Evolutionary conservation across 2,113 vertebrate genomes (phyloP).

Genomic region (Oryzias curvinotus): DNA sequence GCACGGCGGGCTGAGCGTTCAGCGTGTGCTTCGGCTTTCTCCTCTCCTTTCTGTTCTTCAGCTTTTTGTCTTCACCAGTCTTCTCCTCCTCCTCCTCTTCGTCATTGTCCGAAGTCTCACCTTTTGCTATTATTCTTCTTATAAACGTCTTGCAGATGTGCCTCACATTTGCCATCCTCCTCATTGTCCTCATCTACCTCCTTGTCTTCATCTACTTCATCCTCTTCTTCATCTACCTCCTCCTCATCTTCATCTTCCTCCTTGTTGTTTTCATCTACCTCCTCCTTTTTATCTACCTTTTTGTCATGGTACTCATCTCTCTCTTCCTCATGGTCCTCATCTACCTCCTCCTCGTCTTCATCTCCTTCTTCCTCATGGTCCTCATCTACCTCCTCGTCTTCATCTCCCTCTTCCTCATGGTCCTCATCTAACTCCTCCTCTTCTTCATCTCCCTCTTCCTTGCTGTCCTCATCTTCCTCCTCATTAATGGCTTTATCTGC

Average conservation of each 20-base stretch:
- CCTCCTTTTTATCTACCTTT: rapidly evolving
- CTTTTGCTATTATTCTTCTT: too few species aligned
- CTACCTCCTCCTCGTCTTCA: rapidly evolving
- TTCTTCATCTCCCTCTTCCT: rapidly evolving
- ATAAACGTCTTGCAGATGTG: too few species aligned
- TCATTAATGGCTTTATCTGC: neutral
- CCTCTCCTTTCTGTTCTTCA: neutral
- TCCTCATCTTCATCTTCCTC: too few species aligned
- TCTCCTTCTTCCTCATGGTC: rapidly evolving
- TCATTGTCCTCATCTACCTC: too few species aligned
- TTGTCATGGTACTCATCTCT: rapidly evolving
- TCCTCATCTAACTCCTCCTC: neutral
- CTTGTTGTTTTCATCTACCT: neutral
- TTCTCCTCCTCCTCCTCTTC: neutral
- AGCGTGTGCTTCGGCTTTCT: neutral
- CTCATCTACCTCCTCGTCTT: neutral
- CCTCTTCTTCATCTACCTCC: too few species aligned
- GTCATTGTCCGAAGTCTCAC: too few species aligned
- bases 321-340: rapidly evolving
- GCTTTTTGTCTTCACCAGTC: neutral
- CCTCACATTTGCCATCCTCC: too few species aligned
- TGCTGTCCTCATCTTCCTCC: rapidly evolving
- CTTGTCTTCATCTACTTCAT: too few species aligned
- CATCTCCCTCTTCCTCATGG: neutral
- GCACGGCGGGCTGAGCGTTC: neutral